These are phyloP conservation scores for Orius insidiosus DNA, from an alignment of 1,140 invertebrate species.

Conservation along the genomic window DNA sequence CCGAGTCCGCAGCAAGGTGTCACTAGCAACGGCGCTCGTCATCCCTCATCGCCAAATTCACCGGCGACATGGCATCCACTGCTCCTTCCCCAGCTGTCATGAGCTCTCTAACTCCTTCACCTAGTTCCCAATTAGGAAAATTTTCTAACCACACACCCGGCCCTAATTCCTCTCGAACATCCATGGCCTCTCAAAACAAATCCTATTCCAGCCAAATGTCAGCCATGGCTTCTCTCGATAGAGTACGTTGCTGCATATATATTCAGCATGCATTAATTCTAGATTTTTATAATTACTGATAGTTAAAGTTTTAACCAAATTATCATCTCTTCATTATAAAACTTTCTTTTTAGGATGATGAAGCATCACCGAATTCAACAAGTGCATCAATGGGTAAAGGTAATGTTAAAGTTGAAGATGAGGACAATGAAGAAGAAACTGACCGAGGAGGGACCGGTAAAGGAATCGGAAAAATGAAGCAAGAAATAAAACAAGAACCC, in stretches of 20 bases:
- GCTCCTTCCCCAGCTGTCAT: constrained; percentile 3
- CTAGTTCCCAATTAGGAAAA: constrained; percentile 3
- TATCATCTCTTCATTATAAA: no score
- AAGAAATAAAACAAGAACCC: constrained; percentile 47
- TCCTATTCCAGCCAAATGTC: constrained; percentile 51
- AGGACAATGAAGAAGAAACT: constrained; percentile 28
- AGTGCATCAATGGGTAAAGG: constrained; percentile 38
- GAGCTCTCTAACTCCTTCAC: constrained; percentile 6
- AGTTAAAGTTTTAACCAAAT: no score
- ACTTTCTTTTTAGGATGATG: constrained; percentile 9
- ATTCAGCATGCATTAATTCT: no score
- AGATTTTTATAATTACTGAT: no score
- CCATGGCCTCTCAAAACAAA: constrained; percentile 21
- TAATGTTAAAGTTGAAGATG: constrained; percentile 43
- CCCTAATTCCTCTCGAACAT: constrained; percentile 4
- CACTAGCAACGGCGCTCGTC: constrained; percentile 18
- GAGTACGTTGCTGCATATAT: constrained; percentile 13
- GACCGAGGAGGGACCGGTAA: constrained; percentile 27
- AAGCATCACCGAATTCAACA: constrained; percentile 7
- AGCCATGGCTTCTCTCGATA: constrained; percentile 40
- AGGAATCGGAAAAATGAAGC: constrained; percentile 44
- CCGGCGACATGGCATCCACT: constrained; percentile 22
- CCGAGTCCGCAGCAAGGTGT: constrained; percentile 23
- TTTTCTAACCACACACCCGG: constrained; percentile 4
- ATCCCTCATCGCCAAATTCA: constrained; percentile 25